A percentile compares a stretch with the other conserved stretches of the same genome.
phyloP scores from a whole-genome alignment of 2,888 invertebrate species.

The Teinopalpus imperialis region DNA sequence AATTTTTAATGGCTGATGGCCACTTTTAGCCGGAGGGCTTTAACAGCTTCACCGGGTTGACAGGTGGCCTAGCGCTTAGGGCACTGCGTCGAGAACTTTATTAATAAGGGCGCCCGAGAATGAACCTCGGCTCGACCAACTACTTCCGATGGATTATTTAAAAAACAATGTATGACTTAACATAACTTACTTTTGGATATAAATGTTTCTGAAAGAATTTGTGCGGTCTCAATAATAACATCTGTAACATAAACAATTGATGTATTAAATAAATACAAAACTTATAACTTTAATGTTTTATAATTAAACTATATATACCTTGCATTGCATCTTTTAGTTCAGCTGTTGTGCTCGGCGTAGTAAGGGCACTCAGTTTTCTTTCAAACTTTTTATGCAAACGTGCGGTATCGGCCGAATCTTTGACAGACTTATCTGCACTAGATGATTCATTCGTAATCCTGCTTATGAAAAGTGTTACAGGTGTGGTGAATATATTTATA shows the following conservation, averaged over 20 bases:
- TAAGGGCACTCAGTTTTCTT: constrained; percentile 49
- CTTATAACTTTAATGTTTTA: no score
- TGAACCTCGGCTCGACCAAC: no score
- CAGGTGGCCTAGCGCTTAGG: no score
- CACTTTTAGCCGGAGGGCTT: no score
- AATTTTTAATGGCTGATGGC: no score
- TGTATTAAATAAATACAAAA: background rate
- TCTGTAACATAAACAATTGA: constrained; percentile 43
- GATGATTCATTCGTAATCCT: constrained; percentile 42
- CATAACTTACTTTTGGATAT: constrained; percentile 56
- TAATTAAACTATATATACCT: constrained; percentile 40
- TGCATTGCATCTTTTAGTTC: constrained; percentile 56
- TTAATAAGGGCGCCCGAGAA: no score
- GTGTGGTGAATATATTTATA: no score
- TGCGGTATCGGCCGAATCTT: constrained; percentile 54
- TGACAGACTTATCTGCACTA: constrained; percentile 56
- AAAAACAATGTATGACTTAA: no score
- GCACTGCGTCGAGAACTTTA: no score
- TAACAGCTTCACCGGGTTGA: no score
- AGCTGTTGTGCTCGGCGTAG: constrained; percentile 46
- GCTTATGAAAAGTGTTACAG: background rate
- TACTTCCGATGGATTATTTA: no score
- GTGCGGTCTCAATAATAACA: constrained; percentile 61
- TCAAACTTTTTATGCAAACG: constrained; percentile 69
- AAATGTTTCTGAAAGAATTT: constrained; percentile 57